Evolutionary conservation across 2,797 vertebrate genomes (phyloP), one percentile per base, ranked within the genome.

Genomic region (Remorina albescens): DNA sequence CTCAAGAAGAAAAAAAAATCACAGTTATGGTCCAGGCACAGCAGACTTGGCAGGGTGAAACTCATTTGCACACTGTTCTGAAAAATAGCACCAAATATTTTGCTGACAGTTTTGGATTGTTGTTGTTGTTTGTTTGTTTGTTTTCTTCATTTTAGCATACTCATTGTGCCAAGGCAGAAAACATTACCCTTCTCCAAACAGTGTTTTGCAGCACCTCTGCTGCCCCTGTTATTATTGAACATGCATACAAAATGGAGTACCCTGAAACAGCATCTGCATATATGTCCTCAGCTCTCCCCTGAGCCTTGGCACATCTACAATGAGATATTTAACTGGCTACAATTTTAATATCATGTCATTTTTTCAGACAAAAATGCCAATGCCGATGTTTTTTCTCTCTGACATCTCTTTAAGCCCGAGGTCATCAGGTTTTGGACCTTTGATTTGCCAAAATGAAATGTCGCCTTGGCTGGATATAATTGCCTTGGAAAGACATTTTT

Each of bases 11-110:
- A 58, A 81, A n/a, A n/a, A n/a, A n/a, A n/a, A n/a, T n/a, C 44
- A 67, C 75, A 85, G 72, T 84, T 78, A 65, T 73, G 41, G 61
- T 54, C 67, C 41, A 56, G 67, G 74, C 53, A 63, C 74, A 71
- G 37, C 26, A 61, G 53, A 69, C 67, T 65, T 82, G 74, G 74
- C 80, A 72, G 47, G 41, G 19, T 30, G 53, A 60, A 59, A 81
- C 82, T 57, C 83, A 68, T 83, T 78, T 80, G 67, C 63, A 68
- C 66, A 65, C 65, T 54, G 57, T 6, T 1, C 37, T 42, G 69
- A 80, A 80, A 85, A 85, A 72, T 57, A 78, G 69, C 34, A 21
- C 37, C 57, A 53, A 32, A 81, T 58, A 74, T 60, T 26, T 32
- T 54, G 18, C 67, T 76, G 64, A 60, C 42, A 55, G 77, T 39